phyloP scores from a whole-genome alignment of 1,140 invertebrate species.

The Drosophila malerkotliana region DNA sequence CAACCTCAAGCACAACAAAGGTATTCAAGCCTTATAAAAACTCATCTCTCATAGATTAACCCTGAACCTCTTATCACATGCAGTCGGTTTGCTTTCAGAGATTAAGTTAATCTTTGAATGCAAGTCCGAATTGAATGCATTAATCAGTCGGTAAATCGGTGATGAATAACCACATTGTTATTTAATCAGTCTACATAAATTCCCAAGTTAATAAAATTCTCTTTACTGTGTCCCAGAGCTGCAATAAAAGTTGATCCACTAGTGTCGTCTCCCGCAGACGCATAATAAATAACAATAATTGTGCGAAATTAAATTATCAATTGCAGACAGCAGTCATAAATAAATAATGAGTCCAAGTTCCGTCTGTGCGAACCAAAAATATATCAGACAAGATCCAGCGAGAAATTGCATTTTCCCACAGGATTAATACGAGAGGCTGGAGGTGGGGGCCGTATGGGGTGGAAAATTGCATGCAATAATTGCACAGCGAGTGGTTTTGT shows the following conservation, averaged over 20 bases:
- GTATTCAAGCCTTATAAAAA: neutral
- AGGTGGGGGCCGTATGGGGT: constrained; percentile 5
- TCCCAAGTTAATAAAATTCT: constrained; percentile 48
- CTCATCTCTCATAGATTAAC: constrained; percentile 4
- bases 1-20: neutral
- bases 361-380: constrained; percentile 53
- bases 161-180: constrained; percentile 46
- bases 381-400: constrained; percentile 15
- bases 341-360: constrained; percentile 57
- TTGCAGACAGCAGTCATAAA: constrained; percentile 71
- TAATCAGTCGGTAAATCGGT: constrained; percentile 46
- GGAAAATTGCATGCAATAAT: constrained; percentile 72
- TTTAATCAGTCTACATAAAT: constrained; percentile 42
- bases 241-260: constrained; percentile 51
- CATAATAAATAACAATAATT: constrained; percentile 76
- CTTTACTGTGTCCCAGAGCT: neutral
- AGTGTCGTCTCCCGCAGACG: constrained; percentile 28
- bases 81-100: neutral
- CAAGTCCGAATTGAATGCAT: constrained; percentile 21
- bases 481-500: constrained; percentile 65
- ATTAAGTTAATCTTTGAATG: too few species aligned
- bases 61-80: constrained; percentile 43
- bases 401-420: constrained; percentile 73
- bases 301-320: constrained; percentile 74
- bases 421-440: constrained; percentile 11